Evolutionary conservation across 2,113 vertebrate genomes (phyloP).

Genomic region (Aphyosemion australe): DNA sequence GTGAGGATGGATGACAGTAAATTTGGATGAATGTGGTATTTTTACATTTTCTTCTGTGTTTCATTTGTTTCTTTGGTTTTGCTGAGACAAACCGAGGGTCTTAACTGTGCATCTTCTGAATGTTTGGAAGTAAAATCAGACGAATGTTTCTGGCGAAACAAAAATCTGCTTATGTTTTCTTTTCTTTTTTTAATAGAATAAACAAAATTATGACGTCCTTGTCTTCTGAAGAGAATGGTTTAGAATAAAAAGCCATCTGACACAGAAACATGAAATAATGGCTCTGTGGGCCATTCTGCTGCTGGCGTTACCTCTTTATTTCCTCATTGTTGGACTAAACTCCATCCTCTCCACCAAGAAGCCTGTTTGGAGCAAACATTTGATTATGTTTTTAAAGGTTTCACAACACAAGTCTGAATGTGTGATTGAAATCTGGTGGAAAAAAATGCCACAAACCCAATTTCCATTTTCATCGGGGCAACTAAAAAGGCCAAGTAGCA

Average conservation of each 20-base stretch:
- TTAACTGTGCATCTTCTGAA: neutral
- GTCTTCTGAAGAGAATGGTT: neutral
- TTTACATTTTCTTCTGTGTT: neutral
- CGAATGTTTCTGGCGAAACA: too few relatives aligned
- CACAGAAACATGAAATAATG: neutral
- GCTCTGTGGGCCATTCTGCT: neutral
- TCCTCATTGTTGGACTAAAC: neutral
- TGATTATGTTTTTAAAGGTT: constrained; percentile 7
- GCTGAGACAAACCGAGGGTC: neutral
- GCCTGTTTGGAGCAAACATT: neutral
- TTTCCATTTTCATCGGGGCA: constrained; percentile 14
- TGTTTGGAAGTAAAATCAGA: neutral
- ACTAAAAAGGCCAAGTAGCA: constrained; percentile 1
- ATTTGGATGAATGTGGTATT: neutral
- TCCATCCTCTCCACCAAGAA: neutral
- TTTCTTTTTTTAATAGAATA: neutral
- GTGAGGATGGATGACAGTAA: neutral
- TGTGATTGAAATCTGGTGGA: neutral
- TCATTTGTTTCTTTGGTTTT: neutral
- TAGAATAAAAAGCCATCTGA: neutral
- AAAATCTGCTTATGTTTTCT: neutral
- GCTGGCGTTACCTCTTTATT: neutral
- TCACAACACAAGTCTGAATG: neutral
- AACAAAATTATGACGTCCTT: neutral
- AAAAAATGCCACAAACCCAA: constrained; percentile 14